Evolutionary conservation across 2,113 vertebrate genomes (phyloP).

Genomic region (Polypterus bichir): DNA sequence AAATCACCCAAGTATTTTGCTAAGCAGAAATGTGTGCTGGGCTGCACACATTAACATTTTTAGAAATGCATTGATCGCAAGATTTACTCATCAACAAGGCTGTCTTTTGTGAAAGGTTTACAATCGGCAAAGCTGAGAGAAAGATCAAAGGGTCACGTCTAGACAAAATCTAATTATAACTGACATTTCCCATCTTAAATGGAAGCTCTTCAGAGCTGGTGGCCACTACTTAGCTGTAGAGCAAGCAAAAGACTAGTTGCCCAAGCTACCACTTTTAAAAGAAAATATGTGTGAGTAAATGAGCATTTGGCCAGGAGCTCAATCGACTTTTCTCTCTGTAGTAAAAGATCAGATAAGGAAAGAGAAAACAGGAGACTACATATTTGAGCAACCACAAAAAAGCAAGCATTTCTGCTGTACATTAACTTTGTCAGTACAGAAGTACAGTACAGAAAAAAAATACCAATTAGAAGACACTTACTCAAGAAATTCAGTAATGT

Average conservation of each 20-base stretch:
- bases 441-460: background rate
- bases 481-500: constrained; percentile 95
- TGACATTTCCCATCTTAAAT: constrained; percentile 51
- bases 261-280: constrained; percentile 27
- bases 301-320: constrained; percentile 29
- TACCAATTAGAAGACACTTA: constrained; percentile 33
- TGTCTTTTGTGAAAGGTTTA: constrained; percentile 33
- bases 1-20: background rate
- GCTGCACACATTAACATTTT: constrained; percentile 24
- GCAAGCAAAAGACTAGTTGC: constrained; percentile 29
- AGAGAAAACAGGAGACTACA: constrained; percentile 19
- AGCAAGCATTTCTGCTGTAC: too few relatives aligned
- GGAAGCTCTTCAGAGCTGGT: constrained; percentile 31
- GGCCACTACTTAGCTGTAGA: constrained; percentile 18
- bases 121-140: constrained; percentile 36
- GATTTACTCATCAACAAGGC: constrained; percentile 39
- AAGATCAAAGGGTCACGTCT: constrained; percentile 44
- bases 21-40: constrained; percentile 33
- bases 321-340: constrained; percentile 21
- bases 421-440: background rate
- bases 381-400: constrained; percentile 19
- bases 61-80: constrained; percentile 12
- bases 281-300: constrained; percentile 30
- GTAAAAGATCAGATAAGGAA: constrained; percentile 15
- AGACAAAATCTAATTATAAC: constrained; percentile 51